Evolutionary conservation across 2,888 invertebrate species (phyloP).

Genomic region (Xylota segnis): DNA sequence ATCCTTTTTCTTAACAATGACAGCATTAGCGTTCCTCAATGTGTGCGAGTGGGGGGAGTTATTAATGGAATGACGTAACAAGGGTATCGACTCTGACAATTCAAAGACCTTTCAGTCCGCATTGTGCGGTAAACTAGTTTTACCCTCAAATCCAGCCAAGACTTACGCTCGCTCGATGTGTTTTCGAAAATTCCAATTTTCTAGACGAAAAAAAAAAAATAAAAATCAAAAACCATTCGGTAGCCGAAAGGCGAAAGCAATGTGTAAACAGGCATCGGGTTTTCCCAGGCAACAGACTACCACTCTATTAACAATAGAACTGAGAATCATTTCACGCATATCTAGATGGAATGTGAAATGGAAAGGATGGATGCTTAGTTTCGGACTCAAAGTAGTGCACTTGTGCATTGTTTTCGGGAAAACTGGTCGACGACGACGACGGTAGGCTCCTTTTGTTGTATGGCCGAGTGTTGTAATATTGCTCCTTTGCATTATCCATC

Average conservation of each 20-base stretch:
- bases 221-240: slow-evolving; percentile 59
- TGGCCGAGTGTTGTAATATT: slow-evolving; percentile 71
- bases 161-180: slow-evolving; percentile 40
- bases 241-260: slow-evolving; percentile 64
- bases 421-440: slow-evolving; percentile 37
- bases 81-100: slow-evolving; percentile 55
- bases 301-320: slow-evolving; percentile 64
- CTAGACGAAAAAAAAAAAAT: slow-evolving; percentile 18
- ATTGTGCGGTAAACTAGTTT: slow-evolving; percentile 72
- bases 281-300: slow-evolving; percentile 61
- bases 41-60: slow-evolving; percentile 48
- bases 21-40: slow-evolving; percentile 48
- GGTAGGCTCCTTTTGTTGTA: slow-evolving; percentile 57
- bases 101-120: slow-evolving; percentile 41
- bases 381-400: slow-evolving; percentile 66
- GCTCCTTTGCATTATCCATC: slow-evolving; percentile 60
- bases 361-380: slow-evolving; percentile 38
- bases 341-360: slow-evolving; percentile 66
- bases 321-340: slow-evolving; percentile 73
- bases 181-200: slow-evolving; percentile 53
- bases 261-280: slow-evolving; percentile 67
- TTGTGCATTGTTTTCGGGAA: slow-evolving; percentile 64
- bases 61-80: slow-evolving; percentile 74
- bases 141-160: slow-evolving; percentile 21
- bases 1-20: slow-evolving; percentile 70